Base-by-base conservation (phyloP, 2,888 invertebrate genomes). In the Lapara coniferarum region DNA sequence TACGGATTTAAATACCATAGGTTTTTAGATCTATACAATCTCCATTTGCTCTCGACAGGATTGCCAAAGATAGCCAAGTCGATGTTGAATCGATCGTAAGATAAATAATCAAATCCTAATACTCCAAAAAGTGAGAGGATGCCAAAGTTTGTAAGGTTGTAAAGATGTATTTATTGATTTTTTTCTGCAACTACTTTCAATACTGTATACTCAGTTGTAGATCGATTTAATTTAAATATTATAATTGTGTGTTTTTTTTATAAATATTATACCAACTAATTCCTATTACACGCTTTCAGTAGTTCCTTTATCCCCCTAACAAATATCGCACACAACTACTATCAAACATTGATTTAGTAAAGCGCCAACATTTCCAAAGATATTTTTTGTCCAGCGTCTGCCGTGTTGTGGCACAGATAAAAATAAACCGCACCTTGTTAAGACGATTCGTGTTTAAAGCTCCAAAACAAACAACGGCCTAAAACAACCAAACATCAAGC, bases 401-500 rank as follows among this genome's bases (percentile, higher is more conserved):
- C 81, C 77, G 69, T 81, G 77, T 80, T 77, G 74, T 77, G 73
- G 79, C 75, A 77, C 79, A 81, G 81, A 84, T 82, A 85, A 84
- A 90, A 90, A 89, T 87, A 91, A 91, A 89, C 86, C 74, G 73
- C 75, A 85, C 77, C 90, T 91, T 91, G 89, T 91, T 89, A 91
- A 85, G 84, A 83, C 83, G 83, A 86, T 81, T 86, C 89, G 88
- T 90, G 91, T 89, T 85, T 83, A 86, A 88, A 86, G 81, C 83
- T 81, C 81, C 75, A 87, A 87, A 85, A 84, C 89, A 92, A 92
- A 92, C 87, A 89, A 76, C 79, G 83, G 82, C 90, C 91, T 91
- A 91, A 91, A 92, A 92, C 90, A 92, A 91, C 90, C 87, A 90
- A 92, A 90, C 91, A 88, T 84, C 84, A 83, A 85, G 87, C 87